Evolutionary conservation across 37 sponge, comb jelly and placozoan species (phyloP), one percentile per base, ranked within the genome.

Genomic region (Chondrilla cf. caribensis): DNA sequence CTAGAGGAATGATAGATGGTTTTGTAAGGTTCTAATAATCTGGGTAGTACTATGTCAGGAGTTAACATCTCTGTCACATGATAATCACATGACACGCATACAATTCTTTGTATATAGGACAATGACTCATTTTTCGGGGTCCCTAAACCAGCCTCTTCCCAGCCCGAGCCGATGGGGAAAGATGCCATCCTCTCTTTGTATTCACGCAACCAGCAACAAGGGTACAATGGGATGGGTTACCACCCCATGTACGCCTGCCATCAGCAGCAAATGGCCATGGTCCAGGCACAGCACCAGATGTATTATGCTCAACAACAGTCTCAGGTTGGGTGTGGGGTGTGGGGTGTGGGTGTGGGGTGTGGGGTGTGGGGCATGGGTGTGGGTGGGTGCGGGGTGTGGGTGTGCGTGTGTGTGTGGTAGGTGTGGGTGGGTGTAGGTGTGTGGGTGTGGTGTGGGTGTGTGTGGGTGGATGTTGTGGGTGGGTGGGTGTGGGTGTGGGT

Each of bases 181-280:
- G 88, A 84, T 55, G 80, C 84, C 73, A 91, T 91, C 44, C 77
- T 91, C 85, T 91, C 92, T 29, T 85, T 91, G 39, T 91, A 87
- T 54, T 19, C 7, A 15, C 71, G 17, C 15, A 55, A 58, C 6
- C 60, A 83, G 36, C 24, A 15, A 2, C 75, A 18, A 64, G 77
- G 1, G 0, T 38, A 7, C 44, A 35, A 35, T 43, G 41, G 25
- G 11, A 40, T 42, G 17, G 44, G 24, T 4, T 73, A 73, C 24
- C 76, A 39, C 76, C 76, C 38, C 17, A 37, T 22, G n/a, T 73
- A 73, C 76, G 37, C 41, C 41, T 73, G 40, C 41, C 76, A 73
- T n/a, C 76, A 73, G 76, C 76, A 73, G 44, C 76, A 70, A 21
- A 42, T 66, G 70, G 82, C 70, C 4, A 38, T 64, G 68, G 42